Percentiles rank a stretch among this genome's conserved stretches.
phyloP scores from a whole-genome alignment of 2,113 vertebrate genomes.

The Mirounga angustirostris region DNA sequence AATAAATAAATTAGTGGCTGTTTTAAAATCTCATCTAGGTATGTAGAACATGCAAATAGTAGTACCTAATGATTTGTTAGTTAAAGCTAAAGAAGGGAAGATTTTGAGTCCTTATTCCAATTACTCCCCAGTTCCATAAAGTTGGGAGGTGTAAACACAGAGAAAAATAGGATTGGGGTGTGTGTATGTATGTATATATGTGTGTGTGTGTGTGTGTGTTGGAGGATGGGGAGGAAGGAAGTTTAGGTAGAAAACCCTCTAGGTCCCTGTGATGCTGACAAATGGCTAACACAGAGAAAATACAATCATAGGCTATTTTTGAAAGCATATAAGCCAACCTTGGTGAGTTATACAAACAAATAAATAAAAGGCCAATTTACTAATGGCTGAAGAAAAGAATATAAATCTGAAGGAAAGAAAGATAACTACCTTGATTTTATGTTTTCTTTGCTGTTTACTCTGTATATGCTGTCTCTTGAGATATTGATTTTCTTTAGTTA shows the following conservation, averaged over 20 bases:
- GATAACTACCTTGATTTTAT: slow-evolving; percentile 28
- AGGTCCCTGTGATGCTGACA: slow-evolving; percentile 10
- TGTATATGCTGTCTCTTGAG: background rate
- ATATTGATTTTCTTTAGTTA: slow-evolving; percentile 40
- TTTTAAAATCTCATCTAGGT: slow-evolving; percentile 28
- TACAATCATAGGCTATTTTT: background rate
- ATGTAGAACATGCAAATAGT: background rate
- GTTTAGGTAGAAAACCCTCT: background rate
- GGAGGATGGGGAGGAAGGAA: background rate
- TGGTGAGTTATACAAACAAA: slow-evolving; percentile 31
- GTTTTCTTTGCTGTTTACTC: slow-evolving; percentile 42
- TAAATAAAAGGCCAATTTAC: slow-evolving; percentile 49
- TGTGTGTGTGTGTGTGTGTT: background rate
- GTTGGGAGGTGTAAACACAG: background rate
- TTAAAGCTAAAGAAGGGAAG: background rate
- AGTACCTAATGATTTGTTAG: background rate
- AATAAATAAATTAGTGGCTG: slow-evolving; percentile 24
- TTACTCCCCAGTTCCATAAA: background rate
- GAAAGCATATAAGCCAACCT: background rate
- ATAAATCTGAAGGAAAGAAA: slow-evolving; percentile 46
- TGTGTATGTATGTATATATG: background rate
- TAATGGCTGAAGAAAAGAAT: slow-evolving; percentile 34
- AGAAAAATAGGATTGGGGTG: background rate
- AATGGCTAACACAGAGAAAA: slow-evolving; percentile 33
- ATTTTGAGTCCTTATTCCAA: background rate